Evolutionary conservation across 2,888 invertebrate species (phyloP), one percentile per base, ranked within the genome.

Genomic region (Abscondita cerata): DNA sequence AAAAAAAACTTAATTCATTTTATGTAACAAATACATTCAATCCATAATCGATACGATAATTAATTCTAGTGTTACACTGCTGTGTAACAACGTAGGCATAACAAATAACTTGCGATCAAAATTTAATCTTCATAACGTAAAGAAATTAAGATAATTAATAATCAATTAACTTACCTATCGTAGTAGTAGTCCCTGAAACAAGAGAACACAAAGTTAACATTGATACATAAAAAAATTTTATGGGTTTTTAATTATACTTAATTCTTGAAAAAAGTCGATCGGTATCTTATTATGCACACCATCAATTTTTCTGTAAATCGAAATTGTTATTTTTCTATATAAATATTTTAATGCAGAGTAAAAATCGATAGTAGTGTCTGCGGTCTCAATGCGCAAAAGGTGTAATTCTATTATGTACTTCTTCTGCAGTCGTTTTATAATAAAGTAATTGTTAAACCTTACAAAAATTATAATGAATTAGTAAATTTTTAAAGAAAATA

Each of bases 181-280:
- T 87, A 87, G 79, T 87, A 87, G 81, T 87, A 87, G 79, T 87
- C 87, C 87, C 86, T 87, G 86, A 68, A 86, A 87, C 82, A 83
- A 75, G 80, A 77, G 77, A 77, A 68, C 60, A 65, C 40, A 53
- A 64, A 58, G 31, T 66, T 65, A 65, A 58, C 57, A 53, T 48
- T 55, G 59, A 58, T 58, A 51, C 6, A 25, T 25, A n/a, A 50
- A 8, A 15, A n/a, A 19, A 12, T 48, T 48, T 48, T 16, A 48
- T 48, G 33, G 9, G 48, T 48, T 48, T 38, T n/a, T 13, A 48
- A 48, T 33, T 51, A 36, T 34, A 34, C 33, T 51, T 33, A 51
- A 33, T 18, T 36, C 33, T n/a, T 13, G 15, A 13, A 18, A 34
- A 51, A 11, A 44, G 25, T 25, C 6, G 25, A 25, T 25, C 6